Conservation (phyloP, 1,140 invertebrate genomes). For the Anastrepha ludens region DNA sequence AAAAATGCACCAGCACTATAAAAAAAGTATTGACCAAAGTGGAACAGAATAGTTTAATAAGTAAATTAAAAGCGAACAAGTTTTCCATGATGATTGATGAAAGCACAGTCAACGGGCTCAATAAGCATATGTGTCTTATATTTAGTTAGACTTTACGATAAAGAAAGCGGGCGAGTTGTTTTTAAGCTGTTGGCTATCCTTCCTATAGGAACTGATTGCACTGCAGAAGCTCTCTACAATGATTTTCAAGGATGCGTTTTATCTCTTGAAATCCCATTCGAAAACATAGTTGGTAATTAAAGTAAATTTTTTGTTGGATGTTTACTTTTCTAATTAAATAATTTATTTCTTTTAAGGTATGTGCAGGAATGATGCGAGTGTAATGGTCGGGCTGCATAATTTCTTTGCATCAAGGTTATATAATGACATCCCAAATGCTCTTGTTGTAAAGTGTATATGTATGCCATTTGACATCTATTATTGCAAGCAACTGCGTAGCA, state of each 20-base stretch:
- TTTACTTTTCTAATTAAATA: background rate
- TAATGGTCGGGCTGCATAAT: conserved; percentile 13
- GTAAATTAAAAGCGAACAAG: conserved; percentile 17
- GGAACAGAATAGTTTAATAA: background rate
- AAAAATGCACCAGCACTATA: background rate
- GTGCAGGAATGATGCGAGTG: conserved; percentile 35
- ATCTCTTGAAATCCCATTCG: conserved; percentile 12
- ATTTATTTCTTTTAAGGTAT: conserved; percentile 2
- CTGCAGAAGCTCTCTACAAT: conserved; percentile 37
- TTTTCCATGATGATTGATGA: conserved; percentile 44
- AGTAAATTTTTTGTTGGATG: background rate
- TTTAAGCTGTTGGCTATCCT: conserved; percentile 27
- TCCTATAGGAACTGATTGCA: background rate
- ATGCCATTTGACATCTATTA: conserved; percentile 35
- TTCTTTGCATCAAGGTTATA: conserved; percentile 36
- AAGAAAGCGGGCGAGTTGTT: conserved; percentile 23
- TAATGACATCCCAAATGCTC: background rate
- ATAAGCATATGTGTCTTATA: conserved; percentile 2
- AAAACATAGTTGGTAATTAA: conserved; percentile 41
- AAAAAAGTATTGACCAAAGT: background rate
- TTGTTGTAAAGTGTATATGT: conserved; percentile 46
- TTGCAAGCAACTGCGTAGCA: conserved; percentile 18
- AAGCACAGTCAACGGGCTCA: conserved; percentile 23
- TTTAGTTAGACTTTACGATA: background rate
- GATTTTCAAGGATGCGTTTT: conserved; percentile 13